Base-by-base conservation (phyloP, 2,797 vertebrate genomes). In the Acipenser ruthenus region DNA sequence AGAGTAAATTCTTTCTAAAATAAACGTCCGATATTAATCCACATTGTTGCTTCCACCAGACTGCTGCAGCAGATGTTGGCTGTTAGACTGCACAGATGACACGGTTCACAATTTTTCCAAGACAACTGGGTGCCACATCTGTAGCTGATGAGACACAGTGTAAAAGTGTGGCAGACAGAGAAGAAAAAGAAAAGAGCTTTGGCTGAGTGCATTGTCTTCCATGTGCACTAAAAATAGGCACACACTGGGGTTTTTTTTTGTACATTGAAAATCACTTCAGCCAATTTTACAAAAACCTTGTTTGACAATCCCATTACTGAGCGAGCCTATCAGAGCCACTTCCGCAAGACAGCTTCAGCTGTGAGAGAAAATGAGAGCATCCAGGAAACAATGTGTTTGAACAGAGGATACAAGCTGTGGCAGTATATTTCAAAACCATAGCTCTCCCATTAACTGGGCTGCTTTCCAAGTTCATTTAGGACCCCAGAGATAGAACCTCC, bases 81-180 rank as follows among this genome's bases (percentile, higher is more conserved):
- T 90, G 92, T 84, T 88, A 87, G 77, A 84, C 78, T 77, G 76
- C 80, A 73, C 88, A 90, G 90, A 92, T 82, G 83, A 90, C 86
- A 84, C 87, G 88, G 90, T 89, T 93, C 92, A 90, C 74, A 87
- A 89, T 89, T 92, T 87, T 78, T 83, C 74, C 70, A 80, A 78
- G 84, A 87, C 78, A 79, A 84, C 86, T 75, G 83, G 67, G 68
- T 72, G 70, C 86, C 88, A 84, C 88, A 89, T 88, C 89, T 89
- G 87, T 76, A 86, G 82, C 70, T 76, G 68, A 81, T 71, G 84
- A 77, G 79, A 83, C 75, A 72, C 78, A 83, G 84, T 77, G 79
- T 79, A 80, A 77, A 73, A 88, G 84, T 64, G 85, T 68, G 85
- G 83, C 86, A 83, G 80, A 78, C 83, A 80, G 80, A 72, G 72